Evolutionary conservation across 2,113 vertebrate genomes (phyloP).

Genomic region (Dascyllus trimaculatus): DNA sequence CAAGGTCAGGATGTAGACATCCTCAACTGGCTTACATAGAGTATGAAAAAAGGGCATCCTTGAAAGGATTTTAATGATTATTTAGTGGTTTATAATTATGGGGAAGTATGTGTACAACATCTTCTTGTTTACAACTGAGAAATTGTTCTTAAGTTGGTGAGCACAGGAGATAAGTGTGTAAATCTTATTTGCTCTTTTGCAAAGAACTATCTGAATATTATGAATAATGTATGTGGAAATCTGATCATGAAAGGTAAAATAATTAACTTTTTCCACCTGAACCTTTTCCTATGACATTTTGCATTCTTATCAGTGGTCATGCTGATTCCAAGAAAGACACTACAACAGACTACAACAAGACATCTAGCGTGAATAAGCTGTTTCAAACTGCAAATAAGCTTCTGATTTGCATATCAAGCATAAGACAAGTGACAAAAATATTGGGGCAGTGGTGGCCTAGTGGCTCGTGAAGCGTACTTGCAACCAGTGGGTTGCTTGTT

Average conservation of each 20-base stretch:
- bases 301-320: not conserved
- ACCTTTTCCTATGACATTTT: not conserved
- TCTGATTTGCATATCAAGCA: not conserved
- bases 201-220: too few relatives aligned
- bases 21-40: not conserved
- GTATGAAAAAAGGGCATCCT: not conserved
- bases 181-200: too few relatives aligned
- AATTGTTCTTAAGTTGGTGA: not conserved
- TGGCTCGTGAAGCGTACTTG: too few relatives aligned
- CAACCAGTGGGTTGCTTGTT: too few relatives aligned
- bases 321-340: not conserved
- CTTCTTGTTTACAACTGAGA: not conserved
- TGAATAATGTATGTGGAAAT: not conserved
- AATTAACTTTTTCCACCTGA: not conserved
- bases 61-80: not conserved
- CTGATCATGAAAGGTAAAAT: not conserved
- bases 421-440: not conserved
- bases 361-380: not conserved
- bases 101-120: not conserved
- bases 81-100: not conserved
- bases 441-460: too few relatives aligned
- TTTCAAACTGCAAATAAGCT: not conserved
- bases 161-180: too few relatives aligned
- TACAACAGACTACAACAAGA: not conserved
- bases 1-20: conserved; percentile 55